These are phyloP conservation scores for Caranx melampygus DNA, from an alignment of 2,113 vertebrate species.

Conservation along the genomic window DNA sequence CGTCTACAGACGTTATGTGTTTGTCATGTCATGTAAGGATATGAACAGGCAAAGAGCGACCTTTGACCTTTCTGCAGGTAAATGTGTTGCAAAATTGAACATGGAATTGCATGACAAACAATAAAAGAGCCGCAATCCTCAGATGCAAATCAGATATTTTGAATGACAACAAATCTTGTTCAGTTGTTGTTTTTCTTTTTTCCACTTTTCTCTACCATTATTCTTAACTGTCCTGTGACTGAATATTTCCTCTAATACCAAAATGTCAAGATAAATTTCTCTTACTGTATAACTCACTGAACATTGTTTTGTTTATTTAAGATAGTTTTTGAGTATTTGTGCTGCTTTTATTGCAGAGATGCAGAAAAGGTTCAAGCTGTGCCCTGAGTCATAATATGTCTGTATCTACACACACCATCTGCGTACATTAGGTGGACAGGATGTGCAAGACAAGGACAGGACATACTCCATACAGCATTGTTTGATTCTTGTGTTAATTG, in stretches of 20 bases:
- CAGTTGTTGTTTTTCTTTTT: neutral
- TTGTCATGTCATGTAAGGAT: neutral
- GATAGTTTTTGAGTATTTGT: slow-evolving; percentile 16
- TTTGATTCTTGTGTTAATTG: neutral
- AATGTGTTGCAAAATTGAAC: slow-evolving; percentile 4
- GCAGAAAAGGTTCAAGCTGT: neutral
- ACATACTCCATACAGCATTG: slow-evolving; percentile 14
- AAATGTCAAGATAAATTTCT: too few relatives aligned
- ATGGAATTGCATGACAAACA: neutral
- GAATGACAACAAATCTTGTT: neutral
- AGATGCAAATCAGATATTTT: neutral
- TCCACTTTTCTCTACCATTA: slow-evolving; percentile 13
- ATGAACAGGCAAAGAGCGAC: slow-evolving; percentile 11
- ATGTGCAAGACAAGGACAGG: neutral
- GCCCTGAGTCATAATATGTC: neutral
- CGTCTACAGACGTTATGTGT: neutral
- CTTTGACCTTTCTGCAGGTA: slow-evolving; percentile 42
- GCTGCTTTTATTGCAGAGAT: slow-evolving; percentile 24
- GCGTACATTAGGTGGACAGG: slow-evolving; percentile 27
- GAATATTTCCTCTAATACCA: slow-evolving; percentile 22
- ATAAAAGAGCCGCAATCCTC: neutral
- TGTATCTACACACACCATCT: slow-evolving; percentile 40
- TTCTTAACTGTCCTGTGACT: neutral
- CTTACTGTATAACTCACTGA: too few relatives aligned
- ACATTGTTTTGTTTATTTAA: too few relatives aligned